Percentiles rank a stretch among this genome's conserved stretches.
phyloP scores from a whole-genome alignment of 2,888 invertebrate species.

The Dioctria linearis region DNA sequence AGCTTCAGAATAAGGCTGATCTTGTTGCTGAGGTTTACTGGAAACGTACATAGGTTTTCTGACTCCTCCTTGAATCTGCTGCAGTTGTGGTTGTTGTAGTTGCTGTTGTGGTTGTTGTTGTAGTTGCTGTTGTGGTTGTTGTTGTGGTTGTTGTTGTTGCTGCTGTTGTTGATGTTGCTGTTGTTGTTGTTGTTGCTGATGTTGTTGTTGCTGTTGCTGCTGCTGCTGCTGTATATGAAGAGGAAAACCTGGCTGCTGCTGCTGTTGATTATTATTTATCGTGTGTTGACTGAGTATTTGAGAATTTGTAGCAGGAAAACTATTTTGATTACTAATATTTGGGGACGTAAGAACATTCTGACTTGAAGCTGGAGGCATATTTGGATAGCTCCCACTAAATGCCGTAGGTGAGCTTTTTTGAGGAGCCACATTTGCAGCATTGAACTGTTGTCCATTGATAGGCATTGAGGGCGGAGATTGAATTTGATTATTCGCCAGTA shows the following conservation, averaged over 20 bases:
- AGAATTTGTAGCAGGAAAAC: neutral
- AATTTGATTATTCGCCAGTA: neutral
- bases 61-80: neutral
- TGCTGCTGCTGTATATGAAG: constrained; percentile 17
- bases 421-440: neutral
- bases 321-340: constrained; percentile 38
- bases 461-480: constrained; percentile 6
- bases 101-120: constrained; percentile 47
- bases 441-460: constrained; percentile 4
- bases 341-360: constrained; percentile 14
- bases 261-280: constrained; percentile 56
- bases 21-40: constrained; percentile 58
- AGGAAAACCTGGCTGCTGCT: constrained; percentile 14
- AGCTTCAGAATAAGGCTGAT: constrained; percentile 57
- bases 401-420: neutral
- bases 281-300: constrained; percentile 21
- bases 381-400: constrained; percentile 16
- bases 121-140: constrained; percentile 15
- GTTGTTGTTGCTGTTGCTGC: constrained; percentile 18
- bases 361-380: neutral
- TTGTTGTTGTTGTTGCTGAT: constrained; percentile 57
- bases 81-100: neutral
- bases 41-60: constrained; percentile 28
- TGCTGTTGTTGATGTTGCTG: constrained; percentile 35
- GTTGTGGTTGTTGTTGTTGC: neutral